Evolutionary conservation across 2,797 vertebrate species (phyloP).

Genomic region (Platyrinchus mystaceus): DNA sequence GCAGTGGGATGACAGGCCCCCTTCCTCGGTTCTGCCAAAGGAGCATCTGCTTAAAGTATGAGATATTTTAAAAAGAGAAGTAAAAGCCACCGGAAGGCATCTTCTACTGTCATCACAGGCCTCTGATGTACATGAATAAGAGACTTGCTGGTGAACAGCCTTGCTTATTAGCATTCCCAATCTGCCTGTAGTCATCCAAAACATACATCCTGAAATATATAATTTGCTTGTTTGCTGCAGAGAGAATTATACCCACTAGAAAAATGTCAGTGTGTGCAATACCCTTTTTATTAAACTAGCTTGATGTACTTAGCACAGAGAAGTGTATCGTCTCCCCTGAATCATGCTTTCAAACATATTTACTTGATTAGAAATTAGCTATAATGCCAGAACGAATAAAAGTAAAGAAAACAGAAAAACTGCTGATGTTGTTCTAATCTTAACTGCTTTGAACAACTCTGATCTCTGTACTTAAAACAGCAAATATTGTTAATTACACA

Average conservation of each 20-base stretch:
- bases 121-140: not conserved
- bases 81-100: not conserved
- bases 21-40: not conserved
- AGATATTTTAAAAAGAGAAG: not conserved
- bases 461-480: slow-evolving; percentile 58
- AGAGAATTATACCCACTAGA: not conserved
- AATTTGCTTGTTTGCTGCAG: not conserved
- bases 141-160: not conserved
- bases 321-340: slow-evolving; percentile 18
- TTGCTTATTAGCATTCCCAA: not conserved
- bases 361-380: slow-evolving; percentile 70
- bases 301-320: not conserved
- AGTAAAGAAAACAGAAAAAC: slow-evolving; percentile 63
- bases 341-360: slow-evolving; percentile 58
- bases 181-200: not conserved
- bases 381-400: slow-evolving; percentile 62
- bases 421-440: slow-evolving; percentile 67
- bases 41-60: not conserved
- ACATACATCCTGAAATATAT: not conserved
- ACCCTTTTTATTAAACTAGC: slow-evolving; percentile 1
- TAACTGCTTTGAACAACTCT: slow-evolving; percentile 55
- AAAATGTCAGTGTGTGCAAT: not conserved
- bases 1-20: not conserved
- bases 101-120: not conserved
- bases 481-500: slow-evolving; percentile 60